Base-by-base conservation (phyloP, 2,797 vertebrate species). In the Lateolabrax maculatus region DNA sequence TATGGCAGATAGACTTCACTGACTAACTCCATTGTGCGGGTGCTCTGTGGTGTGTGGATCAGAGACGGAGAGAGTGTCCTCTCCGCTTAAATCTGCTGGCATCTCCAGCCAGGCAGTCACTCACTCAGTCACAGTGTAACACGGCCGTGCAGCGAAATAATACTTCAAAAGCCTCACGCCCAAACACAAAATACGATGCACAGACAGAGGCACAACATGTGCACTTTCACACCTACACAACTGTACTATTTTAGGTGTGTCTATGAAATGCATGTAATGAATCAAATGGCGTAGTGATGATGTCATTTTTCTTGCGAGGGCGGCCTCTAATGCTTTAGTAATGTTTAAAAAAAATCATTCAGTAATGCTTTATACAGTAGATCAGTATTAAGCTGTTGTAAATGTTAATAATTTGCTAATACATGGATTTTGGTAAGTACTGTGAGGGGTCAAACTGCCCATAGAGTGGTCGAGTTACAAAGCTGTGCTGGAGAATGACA, bases 1-100 rank as follows among this genome's bases (percentile, higher is more conserved):
- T 84, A 78, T 90, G 81, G 87, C 85, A 89, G 90, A 89, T 79
- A 90, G 87, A 92, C 90, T 92, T 91, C 72, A 85, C 77, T 91
- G 87, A 80, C 83, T 89, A 85, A 89, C 85, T 91, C 87, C 77
- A 91, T 91, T 93, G 92, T 94, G 84, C 39, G 41, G 66, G n/a
- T 77, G 84, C 61, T 87, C 85, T 85, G 83, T 85, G 77, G 79
- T 80, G 84, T 84, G 82, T 84, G 87, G 88, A 90, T 90, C 88
- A 87, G 82, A 91, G 87, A 79, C 64, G 39, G 60, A 63, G 66
- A 80, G 76, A 85, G 79, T 65, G 81, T 88, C 86, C 89, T 79
- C 77, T 81, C 55, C 19, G 34, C 73, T 64, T 87, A 87, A 89
- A 90, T 89, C 85, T 90, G 84, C 81, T 75, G 81, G 84, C 83